phyloP scores from a whole-genome alignment of 2,797 vertebrate genomes.

The Lagodon rhomboides region DNA sequence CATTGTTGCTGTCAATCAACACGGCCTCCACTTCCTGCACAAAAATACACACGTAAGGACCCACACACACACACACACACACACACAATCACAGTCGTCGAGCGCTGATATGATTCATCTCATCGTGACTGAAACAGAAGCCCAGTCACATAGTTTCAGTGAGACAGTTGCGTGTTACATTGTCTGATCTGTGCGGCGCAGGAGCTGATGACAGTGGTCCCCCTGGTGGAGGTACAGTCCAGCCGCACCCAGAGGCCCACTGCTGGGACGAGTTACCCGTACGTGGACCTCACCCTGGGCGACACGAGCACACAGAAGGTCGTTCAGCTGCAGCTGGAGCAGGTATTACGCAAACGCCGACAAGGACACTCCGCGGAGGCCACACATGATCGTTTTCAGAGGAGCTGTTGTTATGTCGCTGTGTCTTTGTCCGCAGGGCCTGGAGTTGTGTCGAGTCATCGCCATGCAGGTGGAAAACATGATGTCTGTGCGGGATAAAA shows the following conservation, averaged over 20 bases:
- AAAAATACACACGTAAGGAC: conserved; percentile 92
- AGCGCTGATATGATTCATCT: conserved; percentile 27
- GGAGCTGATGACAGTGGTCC: conserved; percentile 90
- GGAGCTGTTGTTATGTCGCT: conserved; percentile 17
- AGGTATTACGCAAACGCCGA: conserved; percentile 81
- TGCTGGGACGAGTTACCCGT: conserved; percentile 91
- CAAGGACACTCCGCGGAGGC: conserved; percentile 17
- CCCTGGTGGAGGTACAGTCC: conserved; percentile 93
- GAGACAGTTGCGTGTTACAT: background rate
- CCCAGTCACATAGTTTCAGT: conserved; percentile 9
- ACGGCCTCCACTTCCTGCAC: conserved; percentile 95
- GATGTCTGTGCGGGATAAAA: conserved; percentile 91
- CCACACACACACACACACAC: conserved; percentile 68
- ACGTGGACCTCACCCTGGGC: conserved; percentile 93
- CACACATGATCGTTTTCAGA: background rate
- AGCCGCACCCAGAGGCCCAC: conserved; percentile 91
- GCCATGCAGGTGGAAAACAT: conserved; percentile 95
- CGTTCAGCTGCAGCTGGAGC: conserved; percentile 95
- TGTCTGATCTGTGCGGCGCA: conserved; percentile 66
- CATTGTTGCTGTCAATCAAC: conserved; percentile 95
- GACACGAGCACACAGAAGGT: conserved; percentile 88
- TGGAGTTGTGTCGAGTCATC: conserved; percentile 96
- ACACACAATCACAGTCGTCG: background rate
- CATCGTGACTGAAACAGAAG: conserved; percentile 29
- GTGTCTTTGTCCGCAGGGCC: conserved; percentile 83